Evolutionary conservation across 2,113 vertebrate species (phyloP).

Genomic region (Oplegnathus fasciatus): DNA sequence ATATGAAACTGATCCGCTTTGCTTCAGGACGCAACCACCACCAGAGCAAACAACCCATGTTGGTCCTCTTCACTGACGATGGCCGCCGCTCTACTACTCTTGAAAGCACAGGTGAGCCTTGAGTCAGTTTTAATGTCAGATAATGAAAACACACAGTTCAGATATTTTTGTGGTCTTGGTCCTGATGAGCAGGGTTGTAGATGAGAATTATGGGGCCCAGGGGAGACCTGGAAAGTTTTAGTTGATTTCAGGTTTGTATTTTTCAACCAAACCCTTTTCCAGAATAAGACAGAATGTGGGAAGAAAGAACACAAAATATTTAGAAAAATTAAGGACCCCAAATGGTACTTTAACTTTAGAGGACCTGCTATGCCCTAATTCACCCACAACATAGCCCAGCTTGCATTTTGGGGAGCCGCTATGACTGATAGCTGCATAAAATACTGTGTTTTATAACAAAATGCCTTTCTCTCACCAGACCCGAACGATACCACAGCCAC

Average conservation of each 20-base stretch:
- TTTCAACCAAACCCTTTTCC: not conserved
- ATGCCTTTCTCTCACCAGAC: conserved; percentile 54
- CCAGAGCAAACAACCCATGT: conserved; percentile 92
- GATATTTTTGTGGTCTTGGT: not conserved
- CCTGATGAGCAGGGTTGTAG: conserved; percentile 1
- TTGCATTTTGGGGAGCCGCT: not conserved
- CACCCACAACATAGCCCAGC: not conserved
- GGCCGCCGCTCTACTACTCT: conserved; percentile 82
- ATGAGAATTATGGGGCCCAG: not conserved
- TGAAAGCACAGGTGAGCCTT: conserved; percentile 78
- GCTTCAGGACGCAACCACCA: conserved; percentile 87
- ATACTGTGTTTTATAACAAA: conserved; percentile 1
- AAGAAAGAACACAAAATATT: not conserved
- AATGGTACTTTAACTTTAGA: not conserved
- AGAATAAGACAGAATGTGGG: not conserved
- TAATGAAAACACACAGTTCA: not conserved
- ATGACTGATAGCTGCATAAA: not conserved
- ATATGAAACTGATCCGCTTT: conserved; percentile 84
- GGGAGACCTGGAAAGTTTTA: too few relatives aligned
- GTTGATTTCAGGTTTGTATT: not conserved
- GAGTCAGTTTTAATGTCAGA: not conserved
- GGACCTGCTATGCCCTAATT: not conserved
- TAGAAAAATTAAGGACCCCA: not conserved
- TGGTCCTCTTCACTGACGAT: conserved; percentile 92
- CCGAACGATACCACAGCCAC: conserved; percentile 41